A percentile compares a stretch with the other conserved stretches of the same genome.
Conservation (phyloP, 2,113 vertebrate species). For the Clarias gariepinus region DNA sequence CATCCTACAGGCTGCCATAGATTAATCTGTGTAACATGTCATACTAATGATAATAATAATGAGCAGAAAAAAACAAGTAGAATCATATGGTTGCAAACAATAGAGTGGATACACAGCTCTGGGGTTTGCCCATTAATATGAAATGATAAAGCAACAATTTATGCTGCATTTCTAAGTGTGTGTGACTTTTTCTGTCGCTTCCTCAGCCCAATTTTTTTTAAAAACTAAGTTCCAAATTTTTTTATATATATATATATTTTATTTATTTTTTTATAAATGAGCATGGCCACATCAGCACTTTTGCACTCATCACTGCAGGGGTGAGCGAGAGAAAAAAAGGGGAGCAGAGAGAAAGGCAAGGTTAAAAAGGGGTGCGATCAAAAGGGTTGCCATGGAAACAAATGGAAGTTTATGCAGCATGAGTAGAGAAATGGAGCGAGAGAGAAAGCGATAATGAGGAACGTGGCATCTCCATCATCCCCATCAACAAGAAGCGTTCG, state of each 20-base stretch:
- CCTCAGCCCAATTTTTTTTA: neutral
- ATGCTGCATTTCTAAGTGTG: neutral
- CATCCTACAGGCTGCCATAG: neutral
- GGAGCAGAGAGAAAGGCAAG: constrained; percentile 33
- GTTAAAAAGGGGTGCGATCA: constrained; percentile 58
- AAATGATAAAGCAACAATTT: neutral
- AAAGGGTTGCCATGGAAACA: constrained; percentile 75
- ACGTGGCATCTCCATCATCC: neutral
- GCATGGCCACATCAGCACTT: neutral
- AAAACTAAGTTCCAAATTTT: neutral
- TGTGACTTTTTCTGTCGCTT: neutral
- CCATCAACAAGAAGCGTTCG: neutral
- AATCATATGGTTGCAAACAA: neutral
- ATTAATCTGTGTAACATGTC: neutral
- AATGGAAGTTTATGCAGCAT: constrained; percentile 65
- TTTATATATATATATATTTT: neutral
- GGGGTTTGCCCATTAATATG: neutral
- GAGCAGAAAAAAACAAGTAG: neutral
- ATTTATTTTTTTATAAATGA: neutral
- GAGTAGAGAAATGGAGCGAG: constrained; percentile 21
- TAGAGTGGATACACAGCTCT: neutral
- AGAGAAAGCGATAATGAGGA: constrained; percentile 40
- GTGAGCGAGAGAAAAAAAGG: constrained; percentile 29
- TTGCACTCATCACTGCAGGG: constrained; percentile 16
- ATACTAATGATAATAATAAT: neutral